A percentile compares a stretch with the other conserved stretches of the same genome.
Evolutionary conservation across 2,797 vertebrate species (phyloP).

Genomic region (Pteropus rufus): DNA sequence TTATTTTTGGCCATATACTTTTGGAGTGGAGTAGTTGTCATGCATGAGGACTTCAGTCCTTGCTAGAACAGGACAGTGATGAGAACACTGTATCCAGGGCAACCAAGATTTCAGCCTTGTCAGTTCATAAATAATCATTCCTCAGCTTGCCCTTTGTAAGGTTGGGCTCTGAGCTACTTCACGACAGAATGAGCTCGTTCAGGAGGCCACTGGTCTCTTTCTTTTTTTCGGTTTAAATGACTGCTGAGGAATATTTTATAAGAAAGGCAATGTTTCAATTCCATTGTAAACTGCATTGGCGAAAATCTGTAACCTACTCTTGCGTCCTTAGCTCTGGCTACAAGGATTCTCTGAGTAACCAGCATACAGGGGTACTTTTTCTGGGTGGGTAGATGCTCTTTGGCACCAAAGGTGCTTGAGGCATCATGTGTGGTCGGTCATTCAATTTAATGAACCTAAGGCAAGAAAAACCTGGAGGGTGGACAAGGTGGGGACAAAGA

Average conservation of each 20-base stretch:
- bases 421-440: background rate
- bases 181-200: background rate
- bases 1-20: slow-evolving; percentile 52
- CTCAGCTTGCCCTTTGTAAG: slow-evolving; percentile 43
- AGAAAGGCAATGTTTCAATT: slow-evolving; percentile 20
- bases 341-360: background rate
- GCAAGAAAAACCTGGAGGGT: background rate
- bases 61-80: slow-evolving; percentile 48
- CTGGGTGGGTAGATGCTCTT: background rate
- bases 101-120: slow-evolving; percentile 62
- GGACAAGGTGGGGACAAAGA: background rate
- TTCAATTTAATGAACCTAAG: background rate
- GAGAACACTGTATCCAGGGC: slow-evolving; percentile 61
- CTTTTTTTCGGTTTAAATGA: slow-evolving; percentile 21
- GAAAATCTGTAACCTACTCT: background rate
- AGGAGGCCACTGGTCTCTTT: slow-evolving; percentile 19
- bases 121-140: slow-evolving; percentile 58
- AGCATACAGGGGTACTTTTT: background rate
- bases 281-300: background rate
- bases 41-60: slow-evolving; percentile 28
- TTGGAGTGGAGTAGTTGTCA: background rate
- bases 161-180: background rate
- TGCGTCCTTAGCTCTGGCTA: background rate
- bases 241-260: slow-evolving; percentile 24
- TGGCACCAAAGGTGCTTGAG: background rate